Conservation (phyloP, 2,888 invertebrate species). For the Acleris cristana region DNA sequence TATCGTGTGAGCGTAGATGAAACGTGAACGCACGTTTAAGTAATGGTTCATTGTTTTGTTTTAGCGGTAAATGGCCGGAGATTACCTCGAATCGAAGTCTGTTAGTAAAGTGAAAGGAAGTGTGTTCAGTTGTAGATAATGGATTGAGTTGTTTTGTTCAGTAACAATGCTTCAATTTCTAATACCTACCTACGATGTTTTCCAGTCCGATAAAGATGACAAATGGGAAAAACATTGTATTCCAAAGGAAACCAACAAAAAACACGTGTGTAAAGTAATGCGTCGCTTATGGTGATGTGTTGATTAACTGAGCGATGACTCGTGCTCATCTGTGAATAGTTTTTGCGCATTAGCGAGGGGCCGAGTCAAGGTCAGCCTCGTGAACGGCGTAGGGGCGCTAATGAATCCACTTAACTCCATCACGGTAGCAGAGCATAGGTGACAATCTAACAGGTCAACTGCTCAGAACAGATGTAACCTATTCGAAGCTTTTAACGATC, state of each 20-base stretch:
- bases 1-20: slow-evolving; percentile 7
- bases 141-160: slow-evolving; percentile 60
- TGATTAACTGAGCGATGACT: slow-evolving; percentile 7
- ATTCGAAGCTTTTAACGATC: slow-evolving; percentile 9
- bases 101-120: slow-evolving; percentile 70
- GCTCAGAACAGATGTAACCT: slow-evolving; percentile 42
- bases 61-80: slow-evolving; percentile 62
- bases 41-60: slow-evolving; percentile 73
- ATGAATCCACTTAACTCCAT: slow-evolving; percentile 52
- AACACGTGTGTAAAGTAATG: not conserved
- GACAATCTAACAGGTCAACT: slow-evolving; percentile 39
- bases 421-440: slow-evolving; percentile 39
- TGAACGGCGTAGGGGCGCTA: slow-evolving; percentile 47
- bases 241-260: slow-evolving; percentile 1
- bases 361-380: slow-evolving; percentile 44
- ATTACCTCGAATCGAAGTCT: slow-evolving; percentile 71
- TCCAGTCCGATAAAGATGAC: slow-evolving; percentile 18
- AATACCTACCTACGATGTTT: slow-evolving; percentile 22
- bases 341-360: slow-evolving; percentile 33
- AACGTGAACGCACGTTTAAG: slow-evolving; percentile 57
- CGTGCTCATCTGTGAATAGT: slow-evolving; percentile 32
- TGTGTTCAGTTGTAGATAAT: slow-evolving; percentile 63
- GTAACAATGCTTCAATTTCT: slow-evolving; percentile 52
- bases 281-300: slow-evolving; percentile 1
- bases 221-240: slow-evolving; percentile 14